Evolutionary conservation across 1,140 invertebrate species (phyloP).

Genomic region (Helicoverpa zea): DNA sequence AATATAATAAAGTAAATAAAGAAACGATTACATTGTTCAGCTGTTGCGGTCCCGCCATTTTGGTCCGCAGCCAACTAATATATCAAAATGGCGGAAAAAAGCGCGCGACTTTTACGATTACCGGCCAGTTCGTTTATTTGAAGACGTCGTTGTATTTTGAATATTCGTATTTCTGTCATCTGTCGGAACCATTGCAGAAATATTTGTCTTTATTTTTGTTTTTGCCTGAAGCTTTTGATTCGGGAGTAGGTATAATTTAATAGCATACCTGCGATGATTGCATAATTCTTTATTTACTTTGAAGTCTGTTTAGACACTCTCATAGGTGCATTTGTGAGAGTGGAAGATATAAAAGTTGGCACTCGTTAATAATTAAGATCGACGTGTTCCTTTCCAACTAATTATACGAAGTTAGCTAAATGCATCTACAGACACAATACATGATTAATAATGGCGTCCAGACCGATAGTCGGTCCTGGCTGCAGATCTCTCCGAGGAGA

Average conservation of each 20-base stretch:
- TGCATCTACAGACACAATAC: neutral
- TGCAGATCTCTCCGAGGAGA: no score
- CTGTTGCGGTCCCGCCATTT: slow-evolving; percentile 56
- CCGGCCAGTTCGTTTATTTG: slow-evolving; percentile 33
- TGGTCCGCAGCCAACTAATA: slow-evolving; percentile 75
- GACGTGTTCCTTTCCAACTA: neutral
- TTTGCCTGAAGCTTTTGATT: slow-evolving; percentile 6
- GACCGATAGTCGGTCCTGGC: no score
- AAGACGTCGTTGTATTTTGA: slow-evolving; percentile 34
- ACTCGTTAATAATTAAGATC: slow-evolving; percentile 3
- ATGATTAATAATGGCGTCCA: no score
- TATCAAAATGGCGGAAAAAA: slow-evolving; percentile 79
- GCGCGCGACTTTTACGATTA: slow-evolving; percentile 79
- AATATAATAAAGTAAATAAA: slow-evolving; percentile 49
- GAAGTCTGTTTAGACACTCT: neutral
- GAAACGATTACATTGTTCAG: slow-evolving; percentile 56
- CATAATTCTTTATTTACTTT: slow-evolving; percentile 11
- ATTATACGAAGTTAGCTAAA: neutral
- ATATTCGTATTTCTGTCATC: slow-evolving; percentile 63
- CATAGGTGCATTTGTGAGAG: neutral
- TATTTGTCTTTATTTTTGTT: slow-evolving; percentile 11
- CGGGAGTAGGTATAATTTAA: neutral
- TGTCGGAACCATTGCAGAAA: slow-evolving; percentile 35
- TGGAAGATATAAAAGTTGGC: slow-evolving; percentile 1
- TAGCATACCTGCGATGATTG: slow-evolving; percentile 5